Evolutionary conservation across 2,113 vertebrate species (phyloP).

Genomic region (Oryctolagus cuniculus): mOryCun1.1 NC_091442.1:105106501-105107000

Average conservation of each 20-base stretch:
- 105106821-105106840: neutral
- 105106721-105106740: neutral
- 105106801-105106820: neutral
- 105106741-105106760: conserved; percentile 18
- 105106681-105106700: neutral
- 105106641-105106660: neutral
- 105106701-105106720: neutral
- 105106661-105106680: neutral
- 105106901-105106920: neutral
- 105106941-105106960: neutral
- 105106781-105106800: neutral
- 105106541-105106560: too few relatives aligned
- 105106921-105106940: neutral
- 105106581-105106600: neutral
- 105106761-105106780: neutral
- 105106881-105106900: conserved; percentile 9
- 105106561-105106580: neutral
- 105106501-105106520: too few relatives aligned
- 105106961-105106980: neutral
- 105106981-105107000: conserved; percentile 8
- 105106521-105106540: too few relatives aligned
- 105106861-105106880: neutral
- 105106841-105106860: neutral
- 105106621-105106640: neutral
- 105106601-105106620: neutral